These are phyloP conservation scores for Phoxinus phoxinus DNA, from an alignment of 2,113 vertebrate genomes.

Conservation along the genomic window DNA sequence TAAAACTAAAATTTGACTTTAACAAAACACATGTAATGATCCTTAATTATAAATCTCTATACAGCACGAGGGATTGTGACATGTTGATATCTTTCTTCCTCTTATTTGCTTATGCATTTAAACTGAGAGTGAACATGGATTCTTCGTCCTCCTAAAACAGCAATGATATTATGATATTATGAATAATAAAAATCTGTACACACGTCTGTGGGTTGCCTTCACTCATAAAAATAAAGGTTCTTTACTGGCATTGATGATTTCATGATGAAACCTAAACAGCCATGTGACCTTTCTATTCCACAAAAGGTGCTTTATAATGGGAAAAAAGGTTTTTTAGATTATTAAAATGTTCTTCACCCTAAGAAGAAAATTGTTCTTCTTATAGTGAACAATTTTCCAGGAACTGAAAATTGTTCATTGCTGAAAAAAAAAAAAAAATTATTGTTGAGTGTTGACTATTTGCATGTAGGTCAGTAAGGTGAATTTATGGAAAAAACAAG, in stretches of 20 bases:
- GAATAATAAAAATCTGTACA: background rate
- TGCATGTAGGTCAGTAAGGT: background rate
- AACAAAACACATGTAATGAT: background rate
- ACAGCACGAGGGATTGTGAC: background rate
- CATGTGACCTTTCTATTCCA: too few relatives aligned
- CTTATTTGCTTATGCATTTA: background rate
- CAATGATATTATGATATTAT: background rate
- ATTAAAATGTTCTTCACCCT: too few relatives aligned
- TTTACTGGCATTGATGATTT: background rate
- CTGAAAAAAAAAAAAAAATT: too few relatives aligned
- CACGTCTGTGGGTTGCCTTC: background rate
- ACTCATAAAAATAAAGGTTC: too few relatives aligned
- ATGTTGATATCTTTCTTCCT: background rate
- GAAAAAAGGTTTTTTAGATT: too few relatives aligned
- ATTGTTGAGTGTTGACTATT: too few relatives aligned
- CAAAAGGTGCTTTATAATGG: too few relatives aligned
- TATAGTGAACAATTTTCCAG: too few relatives aligned
- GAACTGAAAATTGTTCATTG: too few relatives aligned
- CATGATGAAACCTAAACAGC: background rate
- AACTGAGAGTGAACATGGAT: background rate
- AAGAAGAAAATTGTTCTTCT: too few relatives aligned
- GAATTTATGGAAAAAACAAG: background rate
- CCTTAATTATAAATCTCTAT: background rate
- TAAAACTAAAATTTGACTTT: background rate
- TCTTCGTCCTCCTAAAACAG: background rate